A percentile compares a stretch with the other conserved stretches of the same genome.
Conservation (phyloP, 2,888 invertebrate species). For the Thecocarcelia acutangulata region DNA sequence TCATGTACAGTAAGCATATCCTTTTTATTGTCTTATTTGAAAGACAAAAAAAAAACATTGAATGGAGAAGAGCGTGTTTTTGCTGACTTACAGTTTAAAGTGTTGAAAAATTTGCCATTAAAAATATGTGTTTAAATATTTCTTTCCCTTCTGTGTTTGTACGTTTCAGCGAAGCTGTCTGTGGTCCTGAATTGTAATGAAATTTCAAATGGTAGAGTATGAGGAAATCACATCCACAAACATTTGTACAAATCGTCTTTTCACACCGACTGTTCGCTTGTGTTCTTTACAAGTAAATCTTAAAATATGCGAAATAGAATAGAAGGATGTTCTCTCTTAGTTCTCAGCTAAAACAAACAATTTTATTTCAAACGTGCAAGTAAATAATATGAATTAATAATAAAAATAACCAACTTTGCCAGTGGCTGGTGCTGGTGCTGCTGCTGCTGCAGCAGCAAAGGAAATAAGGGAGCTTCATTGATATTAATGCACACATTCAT, state of each 20-base stretch:
- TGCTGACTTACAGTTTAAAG: conserved; percentile 2
- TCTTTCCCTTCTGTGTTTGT: conserved; percentile 15
- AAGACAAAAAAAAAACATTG: neutral
- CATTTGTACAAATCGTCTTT: neutral
- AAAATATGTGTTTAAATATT: conserved; percentile 17
- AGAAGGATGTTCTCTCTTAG: conserved; percentile 3
- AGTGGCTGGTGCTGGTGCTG: neutral
- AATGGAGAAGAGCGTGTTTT: neutral
- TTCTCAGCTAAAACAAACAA: conserved; percentile 3
- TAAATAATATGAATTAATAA: conserved; percentile 18
- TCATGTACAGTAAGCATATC: neutral
- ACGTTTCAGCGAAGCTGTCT: conserved; percentile 32
- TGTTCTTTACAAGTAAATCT: neutral
- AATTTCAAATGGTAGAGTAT: neutral
- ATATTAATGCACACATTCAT: too few species aligned
- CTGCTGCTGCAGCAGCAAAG: neutral
- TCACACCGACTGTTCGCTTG: neutral
- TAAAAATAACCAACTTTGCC: conserved; percentile 9
- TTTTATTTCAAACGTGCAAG: conserved; percentile 22
- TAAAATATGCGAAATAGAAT: neutral
- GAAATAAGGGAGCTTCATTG: too few species aligned
- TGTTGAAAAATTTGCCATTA: conserved; percentile 39
- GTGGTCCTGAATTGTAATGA: conserved; percentile 28
- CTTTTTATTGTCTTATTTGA: neutral
- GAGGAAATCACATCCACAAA: neutral